A percentile compares a stretch with the other conserved stretches of the same genome.
These are phyloP conservation scores for Metaphire vulgaris DNA, from an alignment of 1,140 invertebrate genomes.

Conservation along the genomic window DNA sequence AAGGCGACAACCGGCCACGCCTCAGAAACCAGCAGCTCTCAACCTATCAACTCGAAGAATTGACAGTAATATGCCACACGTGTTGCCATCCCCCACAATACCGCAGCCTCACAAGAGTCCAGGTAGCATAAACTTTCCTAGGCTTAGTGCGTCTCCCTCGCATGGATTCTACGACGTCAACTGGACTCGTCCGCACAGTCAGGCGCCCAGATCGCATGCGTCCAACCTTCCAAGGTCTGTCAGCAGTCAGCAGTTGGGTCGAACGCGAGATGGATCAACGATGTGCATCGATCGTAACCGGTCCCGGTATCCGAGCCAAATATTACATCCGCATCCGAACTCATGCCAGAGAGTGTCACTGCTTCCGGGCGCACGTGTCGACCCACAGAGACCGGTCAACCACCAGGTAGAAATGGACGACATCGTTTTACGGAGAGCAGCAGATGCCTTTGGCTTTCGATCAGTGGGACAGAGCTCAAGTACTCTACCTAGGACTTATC, in stretches of 20 bases:
- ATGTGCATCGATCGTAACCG: not conserved
- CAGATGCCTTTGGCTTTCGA: not conserved
- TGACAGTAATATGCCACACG: slow-evolving; percentile 37
- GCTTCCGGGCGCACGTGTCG: not conserved
- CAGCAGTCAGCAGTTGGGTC: not conserved
- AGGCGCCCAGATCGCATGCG: not conserved
- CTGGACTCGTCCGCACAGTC: not conserved
- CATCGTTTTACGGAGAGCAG: not conserved
- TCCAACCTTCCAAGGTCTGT: not conserved
- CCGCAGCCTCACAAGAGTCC: slow-evolving; percentile 31
- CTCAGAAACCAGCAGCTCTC: slow-evolving; percentile 72
- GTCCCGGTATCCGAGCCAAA: not conserved
- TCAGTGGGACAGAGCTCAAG: not conserved
- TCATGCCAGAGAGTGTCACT: not conserved
- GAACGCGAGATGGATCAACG: not conserved
- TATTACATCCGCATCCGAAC: not conserved
- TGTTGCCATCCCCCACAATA: slow-evolving; percentile 48
- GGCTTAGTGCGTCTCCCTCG: slow-evolving; percentile 84
- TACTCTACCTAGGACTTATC: not conserved
- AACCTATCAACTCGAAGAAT: slow-evolving; percentile 62
- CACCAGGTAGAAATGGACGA: not conserved
- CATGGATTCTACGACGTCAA: not conserved
- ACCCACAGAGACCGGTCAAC: too few relatives aligned
- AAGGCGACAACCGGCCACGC: slow-evolving; percentile 74
- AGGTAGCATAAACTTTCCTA: slow-evolving; percentile 72